Evolutionary conservation across 2,113 vertebrate species (phyloP).

Genomic region (Panurus biarmicus): DNA sequence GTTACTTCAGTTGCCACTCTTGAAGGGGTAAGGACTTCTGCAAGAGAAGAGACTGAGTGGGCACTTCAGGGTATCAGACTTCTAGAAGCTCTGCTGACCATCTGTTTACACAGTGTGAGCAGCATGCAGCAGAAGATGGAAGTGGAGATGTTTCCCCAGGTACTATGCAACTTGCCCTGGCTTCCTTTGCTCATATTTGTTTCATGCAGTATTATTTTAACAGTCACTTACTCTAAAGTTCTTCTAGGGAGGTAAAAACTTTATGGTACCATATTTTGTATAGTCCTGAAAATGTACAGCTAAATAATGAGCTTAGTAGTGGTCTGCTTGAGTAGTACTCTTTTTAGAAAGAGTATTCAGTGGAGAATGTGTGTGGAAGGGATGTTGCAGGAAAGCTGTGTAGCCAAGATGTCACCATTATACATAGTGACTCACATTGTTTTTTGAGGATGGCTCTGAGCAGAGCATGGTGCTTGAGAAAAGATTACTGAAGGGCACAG

Average conservation of each 20-base stretch:
- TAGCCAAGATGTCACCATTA: neutral
- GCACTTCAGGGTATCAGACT: constrained; percentile 84
- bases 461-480: neutral
- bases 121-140: constrained; percentile 79
- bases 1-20: neutral
- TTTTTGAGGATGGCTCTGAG: neutral
- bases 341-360: neutral
- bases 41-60: constrained; percentile 74
- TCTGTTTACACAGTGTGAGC: constrained; percentile 86
- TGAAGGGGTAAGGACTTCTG: constrained; percentile 42
- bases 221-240: neutral
- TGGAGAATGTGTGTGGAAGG: neutral
- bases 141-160: constrained; percentile 78
- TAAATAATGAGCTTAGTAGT: neutral
- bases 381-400: neutral
- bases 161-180: constrained; percentile 33
- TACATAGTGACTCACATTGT: fast-evolving
- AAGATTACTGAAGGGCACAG: neutral
- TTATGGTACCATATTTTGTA: fast-evolving
- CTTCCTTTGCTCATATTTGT: neutral
- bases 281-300: neutral
- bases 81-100: constrained; percentile 88
- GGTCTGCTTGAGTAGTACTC: neutral
- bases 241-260: neutral
- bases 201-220: neutral